These are phyloP conservation scores for Tetraodon nigroviridis DNA, from an alignment of 2,113 vertebrate genomes.

Conservation along the genomic window DNA sequence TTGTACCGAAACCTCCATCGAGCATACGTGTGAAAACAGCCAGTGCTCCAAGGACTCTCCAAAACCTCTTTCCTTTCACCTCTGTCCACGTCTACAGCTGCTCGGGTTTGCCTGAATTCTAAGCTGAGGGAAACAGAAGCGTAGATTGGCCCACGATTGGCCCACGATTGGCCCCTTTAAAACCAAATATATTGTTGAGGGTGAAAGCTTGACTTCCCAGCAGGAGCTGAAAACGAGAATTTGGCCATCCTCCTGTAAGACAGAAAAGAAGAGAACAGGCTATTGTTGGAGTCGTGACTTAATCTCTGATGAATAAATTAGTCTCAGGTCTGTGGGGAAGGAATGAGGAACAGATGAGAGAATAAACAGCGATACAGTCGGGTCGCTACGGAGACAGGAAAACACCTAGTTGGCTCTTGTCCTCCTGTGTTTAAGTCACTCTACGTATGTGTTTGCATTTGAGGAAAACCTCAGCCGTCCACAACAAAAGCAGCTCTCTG, in stretches of 20 bases:
- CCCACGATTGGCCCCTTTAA: too few relatives aligned
- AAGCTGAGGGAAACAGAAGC: conserved; percentile 28
- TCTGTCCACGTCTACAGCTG: conserved; percentile 27
- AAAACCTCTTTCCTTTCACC: conserved; percentile 37
- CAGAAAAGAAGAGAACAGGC: neutral
- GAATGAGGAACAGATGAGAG: conserved; percentile 18
- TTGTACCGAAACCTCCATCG: conserved; percentile 3
- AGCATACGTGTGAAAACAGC: conserved; percentile 35
- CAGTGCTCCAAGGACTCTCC: conserved; percentile 22
- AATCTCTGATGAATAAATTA: conserved; percentile 44
- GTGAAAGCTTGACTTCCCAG: too few relatives aligned
- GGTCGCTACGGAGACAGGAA: conserved; percentile 11
- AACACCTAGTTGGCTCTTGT: conserved; percentile 3
- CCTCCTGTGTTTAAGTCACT: neutral
- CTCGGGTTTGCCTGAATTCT: conserved; percentile 5
- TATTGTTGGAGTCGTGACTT: conserved; percentile 10
- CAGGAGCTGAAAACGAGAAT: neutral
- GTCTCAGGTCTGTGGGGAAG: conserved; percentile 34
- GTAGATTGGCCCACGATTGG: neutral
- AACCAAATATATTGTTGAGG: too few relatives aligned
- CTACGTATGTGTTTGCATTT: neutral
- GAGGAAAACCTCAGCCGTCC: too few relatives aligned
- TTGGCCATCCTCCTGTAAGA: conserved; percentile 5
- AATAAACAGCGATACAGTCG: conserved; percentile 8
- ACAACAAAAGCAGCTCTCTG: too few relatives aligned